phyloP scores from a whole-genome alignment of 2,113 vertebrate species.

The Periophthalmus modestus region DNA sequence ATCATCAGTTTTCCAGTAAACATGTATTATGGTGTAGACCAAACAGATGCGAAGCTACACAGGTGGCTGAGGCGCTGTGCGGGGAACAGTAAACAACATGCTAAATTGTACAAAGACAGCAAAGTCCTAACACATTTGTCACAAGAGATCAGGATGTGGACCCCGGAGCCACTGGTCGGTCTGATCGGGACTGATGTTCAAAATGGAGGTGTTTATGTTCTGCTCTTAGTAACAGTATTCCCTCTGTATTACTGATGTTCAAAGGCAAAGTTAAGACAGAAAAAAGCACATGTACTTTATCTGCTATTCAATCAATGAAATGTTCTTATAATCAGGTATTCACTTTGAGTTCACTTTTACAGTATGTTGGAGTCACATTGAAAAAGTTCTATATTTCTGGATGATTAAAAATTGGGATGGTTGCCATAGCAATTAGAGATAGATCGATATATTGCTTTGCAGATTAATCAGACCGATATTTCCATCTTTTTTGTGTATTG shows the following conservation, averaged over 20 bases:
- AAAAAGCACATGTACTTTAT: too few species aligned
- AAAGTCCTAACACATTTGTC: not conserved
- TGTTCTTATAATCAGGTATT: too few species aligned
- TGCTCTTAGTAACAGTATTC: constrained; percentile 45
- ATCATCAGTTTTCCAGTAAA: constrained; percentile 14
- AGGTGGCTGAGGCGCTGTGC: constrained; percentile 28
- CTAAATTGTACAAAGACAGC: not conserved
- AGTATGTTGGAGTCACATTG: too few species aligned
- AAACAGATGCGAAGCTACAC: constrained; percentile 32
- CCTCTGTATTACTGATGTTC: constrained; percentile 49
- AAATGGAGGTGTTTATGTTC: constrained; percentile 26
- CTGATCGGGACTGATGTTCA: constrained; percentile 13
- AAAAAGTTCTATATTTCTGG: too few species aligned
- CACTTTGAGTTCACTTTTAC: too few species aligned
- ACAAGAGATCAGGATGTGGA: constrained; percentile 12
- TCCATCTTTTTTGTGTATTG: too few species aligned
- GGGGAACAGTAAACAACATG: constrained; percentile 3
- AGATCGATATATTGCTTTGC: too few species aligned
- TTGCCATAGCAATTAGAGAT: too few species aligned
- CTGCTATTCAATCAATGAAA: too few species aligned
- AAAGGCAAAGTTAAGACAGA: constrained; percentile 50
- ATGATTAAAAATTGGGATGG: too few species aligned
- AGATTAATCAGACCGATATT: too few species aligned
- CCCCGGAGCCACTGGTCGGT: constrained; percentile 4
- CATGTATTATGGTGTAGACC: constrained; percentile 4